These are phyloP conservation scores for Oryzias dopingdopingensis DNA, from an alignment of 2,797 vertebrate genomes.

Conservation along the genomic window DNA sequence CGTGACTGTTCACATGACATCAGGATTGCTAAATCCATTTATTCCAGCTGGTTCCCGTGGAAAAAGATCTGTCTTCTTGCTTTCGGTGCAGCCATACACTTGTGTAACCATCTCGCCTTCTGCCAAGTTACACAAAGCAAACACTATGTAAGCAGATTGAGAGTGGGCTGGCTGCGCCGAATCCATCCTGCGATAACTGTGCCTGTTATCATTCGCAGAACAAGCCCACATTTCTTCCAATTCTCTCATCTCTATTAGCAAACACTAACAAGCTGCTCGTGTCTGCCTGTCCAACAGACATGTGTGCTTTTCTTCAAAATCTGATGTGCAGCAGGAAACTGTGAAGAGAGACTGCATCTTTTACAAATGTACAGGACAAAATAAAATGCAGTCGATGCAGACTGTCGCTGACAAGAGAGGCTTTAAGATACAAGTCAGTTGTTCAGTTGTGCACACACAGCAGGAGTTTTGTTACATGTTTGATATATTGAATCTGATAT, in stretches of 20 bases:
- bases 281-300: conserved; percentile 11
- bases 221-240: conserved; percentile 33
- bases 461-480: too few relatives aligned
- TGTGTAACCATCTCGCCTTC: conserved; percentile 26
- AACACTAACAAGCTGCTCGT: conserved; percentile 27
- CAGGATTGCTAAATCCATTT: conserved; percentile 14
- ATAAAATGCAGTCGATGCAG: too few relatives aligned
- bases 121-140: conserved; percentile 63
- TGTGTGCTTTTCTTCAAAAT: neutral
- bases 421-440: too few relatives aligned
- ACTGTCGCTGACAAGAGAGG: too few relatives aligned
- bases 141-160: conserved; percentile 52
- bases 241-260: conserved; percentile 44
- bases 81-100: conserved; percentile 31
- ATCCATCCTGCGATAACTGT: conserved; percentile 44
- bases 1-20: conserved; percentile 36
- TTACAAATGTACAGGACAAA: too few relatives aligned
- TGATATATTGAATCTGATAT: too few relatives aligned
- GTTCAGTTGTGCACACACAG: too few relatives aligned
- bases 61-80: conserved; percentile 24
- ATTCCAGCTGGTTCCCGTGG: conserved; percentile 22
- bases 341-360: too few relatives aligned
- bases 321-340: too few relatives aligned
- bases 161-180: conserved; percentile 33
- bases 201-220: conserved; percentile 38